Evolutionary conservation across 2,797 vertebrate genomes (phyloP), one percentile per base, ranked within the genome.

Genomic region (Caiman crocodilus): DNA sequence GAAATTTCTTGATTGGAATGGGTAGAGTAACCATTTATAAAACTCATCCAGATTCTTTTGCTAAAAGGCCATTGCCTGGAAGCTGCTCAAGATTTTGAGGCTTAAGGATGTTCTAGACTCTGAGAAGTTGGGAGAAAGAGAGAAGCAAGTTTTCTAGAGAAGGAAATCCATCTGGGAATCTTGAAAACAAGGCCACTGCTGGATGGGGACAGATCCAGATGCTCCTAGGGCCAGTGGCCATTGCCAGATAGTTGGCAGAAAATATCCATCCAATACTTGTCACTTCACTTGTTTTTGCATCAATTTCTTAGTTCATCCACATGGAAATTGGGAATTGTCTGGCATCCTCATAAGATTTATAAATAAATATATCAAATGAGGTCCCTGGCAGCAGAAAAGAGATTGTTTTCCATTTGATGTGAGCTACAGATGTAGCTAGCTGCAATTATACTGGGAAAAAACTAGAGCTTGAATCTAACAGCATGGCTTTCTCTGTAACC

Each of bases 101-200:
- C 73, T 92, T n/a, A 15, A 79, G 83, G 79, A n/a, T 92, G 73
- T 85, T 63, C 73, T 64, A 76, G 76, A 28, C 59, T 17, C 30
- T 56, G 69, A 78, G 18, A 90, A 81, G 60, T 61, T 71, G 57
- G n/a, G n/a, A 63, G 57, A 50, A 50, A 79, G 81, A 35, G 71
- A 76, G 67, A 94, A 90, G 88, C 73, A 23, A 12, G 67, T 85
- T 79, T 91, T 92, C 77, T 84, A 88, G 82, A 85, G 89, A 90
- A 57, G 85, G 86, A 84, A 69, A 14, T 88, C 75, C 89, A 88
- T 14, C 21, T 95, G 93, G 85, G 71, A 64, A n/a, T 85, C 87
- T 88, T 92, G 85, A 69, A 84, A 92, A 87, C 23, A 55, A 84
- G 84, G 28, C 16, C 79, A 64, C 65, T 88, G 32, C 59, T 88